These are phyloP conservation scores for Eriocheir sinensis DNA, from an alignment of 1,140 invertebrate species.

Conservation along the genomic window DNA sequence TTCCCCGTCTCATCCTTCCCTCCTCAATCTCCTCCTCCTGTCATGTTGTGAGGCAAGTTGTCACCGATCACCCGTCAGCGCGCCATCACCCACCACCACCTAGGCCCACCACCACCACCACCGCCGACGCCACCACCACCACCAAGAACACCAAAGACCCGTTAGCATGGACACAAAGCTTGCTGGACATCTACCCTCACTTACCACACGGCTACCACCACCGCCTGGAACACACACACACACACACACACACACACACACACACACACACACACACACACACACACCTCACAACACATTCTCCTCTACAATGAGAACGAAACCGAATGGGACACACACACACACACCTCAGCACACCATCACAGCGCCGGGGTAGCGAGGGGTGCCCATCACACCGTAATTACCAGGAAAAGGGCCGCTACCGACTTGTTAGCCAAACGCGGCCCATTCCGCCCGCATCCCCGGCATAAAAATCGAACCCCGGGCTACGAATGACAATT, in stretches of 20 bases:
- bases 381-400: neutral
- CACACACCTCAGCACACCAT: neutral
- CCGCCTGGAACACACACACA: neutral
- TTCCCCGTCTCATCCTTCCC: constrained; percentile 17
- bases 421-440: constrained; percentile 41
- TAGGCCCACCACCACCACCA: neutral
- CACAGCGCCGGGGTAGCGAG: neutral
- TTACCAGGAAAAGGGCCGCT: neutral
- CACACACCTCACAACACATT: too few species aligned
- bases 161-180: neutral
- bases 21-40: constrained; percentile 20
- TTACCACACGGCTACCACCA: neutral
- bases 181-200: neutral
- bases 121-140: too few species aligned
- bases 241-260: neutral
- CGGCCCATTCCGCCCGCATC: constrained; percentile 20
- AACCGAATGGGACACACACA: constrained; percentile 29
- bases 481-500: constrained; percentile 42
- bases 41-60: neutral
- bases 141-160: neutral
- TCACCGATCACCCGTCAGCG: neutral
- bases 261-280: constrained; percentile 47
- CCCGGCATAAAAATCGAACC: constrained; percentile 55
- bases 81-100: neutral
- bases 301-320: neutral